These are phyloP conservation scores for Agapornis roseicollis DNA, from an alignment of 2,113 vertebrate genomes.

Conservation along the genomic window DNA sequence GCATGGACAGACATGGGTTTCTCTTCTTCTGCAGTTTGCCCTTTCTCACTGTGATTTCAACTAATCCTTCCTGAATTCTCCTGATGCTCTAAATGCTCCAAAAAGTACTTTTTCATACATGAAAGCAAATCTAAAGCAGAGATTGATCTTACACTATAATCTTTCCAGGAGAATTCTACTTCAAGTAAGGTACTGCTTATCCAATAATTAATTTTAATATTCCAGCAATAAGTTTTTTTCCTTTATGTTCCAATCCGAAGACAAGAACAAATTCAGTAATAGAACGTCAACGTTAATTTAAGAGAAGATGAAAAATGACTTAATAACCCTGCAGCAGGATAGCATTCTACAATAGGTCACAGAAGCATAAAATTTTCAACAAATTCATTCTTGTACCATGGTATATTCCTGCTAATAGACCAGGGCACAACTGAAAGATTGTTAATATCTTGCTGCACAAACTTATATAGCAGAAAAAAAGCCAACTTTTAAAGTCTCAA, in stretches of 20 bases:
- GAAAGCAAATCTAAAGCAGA: conserved; percentile 38
- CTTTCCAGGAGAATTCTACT: conserved; percentile 51
- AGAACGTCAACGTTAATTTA: conserved; percentile 72
- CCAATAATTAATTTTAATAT: conserved; percentile 72
- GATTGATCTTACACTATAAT: conserved; percentile 36
- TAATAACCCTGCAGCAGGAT: conserved; percentile 69
- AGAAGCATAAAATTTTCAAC: conserved; percentile 70
- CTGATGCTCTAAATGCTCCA: neutral
- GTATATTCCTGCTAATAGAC: conserved; percentile 69
- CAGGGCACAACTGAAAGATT: conserved; percentile 13
- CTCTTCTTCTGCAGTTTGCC: neutral
- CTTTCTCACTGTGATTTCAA: neutral
- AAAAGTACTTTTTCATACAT: neutral
- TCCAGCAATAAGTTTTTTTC: conserved; percentile 46
- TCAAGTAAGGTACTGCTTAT: conserved; percentile 53
- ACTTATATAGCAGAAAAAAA: neutral
- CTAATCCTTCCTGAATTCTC: neutral
- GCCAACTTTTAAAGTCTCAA: neutral
- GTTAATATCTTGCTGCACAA: conserved; percentile 62
- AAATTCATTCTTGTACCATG: conserved; percentile 68
- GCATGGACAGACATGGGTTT: accelerated
- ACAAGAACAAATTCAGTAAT: conserved; percentile 75
- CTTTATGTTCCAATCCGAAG: conserved; percentile 65
- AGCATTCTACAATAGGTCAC: conserved; percentile 64
- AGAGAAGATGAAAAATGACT: conserved; percentile 74